These are phyloP conservation scores for Episyrphus balteatus DNA, from an alignment of 1,140 invertebrate genomes.

Conservation along the genomic window DNA sequence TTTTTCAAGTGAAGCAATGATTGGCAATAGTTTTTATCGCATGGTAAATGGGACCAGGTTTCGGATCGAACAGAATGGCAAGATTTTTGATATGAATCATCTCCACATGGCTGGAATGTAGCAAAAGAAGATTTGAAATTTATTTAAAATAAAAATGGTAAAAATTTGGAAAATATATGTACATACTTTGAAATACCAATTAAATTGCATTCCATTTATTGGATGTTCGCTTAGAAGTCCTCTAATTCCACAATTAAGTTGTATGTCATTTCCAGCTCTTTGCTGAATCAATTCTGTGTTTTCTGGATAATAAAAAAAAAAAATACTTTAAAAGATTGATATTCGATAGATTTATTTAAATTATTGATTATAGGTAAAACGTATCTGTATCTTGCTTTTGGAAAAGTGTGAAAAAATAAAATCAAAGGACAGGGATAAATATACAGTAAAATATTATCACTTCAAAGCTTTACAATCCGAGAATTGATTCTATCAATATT, in stretches of 20 bases:
- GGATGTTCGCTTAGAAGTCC: conserved; percentile 20
- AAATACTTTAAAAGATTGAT: neutral
- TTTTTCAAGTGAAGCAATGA: conserved; percentile 24
- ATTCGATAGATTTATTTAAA: too few species aligned
- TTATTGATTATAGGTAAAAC: conserved; percentile 22
- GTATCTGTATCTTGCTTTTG: conserved; percentile 1
- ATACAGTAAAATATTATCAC: too few species aligned
- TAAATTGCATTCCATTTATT: conserved; percentile 20
- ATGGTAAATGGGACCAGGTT: conserved; percentile 28
- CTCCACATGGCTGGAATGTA: conserved; percentile 23
- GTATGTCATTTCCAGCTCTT: conserved; percentile 22
- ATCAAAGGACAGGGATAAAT: too few species aligned
- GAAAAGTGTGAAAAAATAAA: conserved; percentile 12
- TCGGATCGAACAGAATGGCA: conserved; percentile 20
- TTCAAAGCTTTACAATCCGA: too few species aligned
- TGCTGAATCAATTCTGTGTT: conserved; percentile 30
- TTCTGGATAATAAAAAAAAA: conserved; percentile 11
- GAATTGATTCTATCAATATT: too few species aligned
- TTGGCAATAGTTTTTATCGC: conserved; percentile 24
- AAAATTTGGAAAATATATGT: neutral
- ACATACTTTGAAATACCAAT: conserved; percentile 31
- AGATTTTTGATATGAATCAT: conserved; percentile 11
- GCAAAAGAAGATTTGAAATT: too few species aligned
- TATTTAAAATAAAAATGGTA: too few species aligned
- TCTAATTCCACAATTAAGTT: conserved; percentile 24